phyloP scores from a whole-genome alignment of 2,797 vertebrate species.

The Gymnothorax reevesii region DNA sequence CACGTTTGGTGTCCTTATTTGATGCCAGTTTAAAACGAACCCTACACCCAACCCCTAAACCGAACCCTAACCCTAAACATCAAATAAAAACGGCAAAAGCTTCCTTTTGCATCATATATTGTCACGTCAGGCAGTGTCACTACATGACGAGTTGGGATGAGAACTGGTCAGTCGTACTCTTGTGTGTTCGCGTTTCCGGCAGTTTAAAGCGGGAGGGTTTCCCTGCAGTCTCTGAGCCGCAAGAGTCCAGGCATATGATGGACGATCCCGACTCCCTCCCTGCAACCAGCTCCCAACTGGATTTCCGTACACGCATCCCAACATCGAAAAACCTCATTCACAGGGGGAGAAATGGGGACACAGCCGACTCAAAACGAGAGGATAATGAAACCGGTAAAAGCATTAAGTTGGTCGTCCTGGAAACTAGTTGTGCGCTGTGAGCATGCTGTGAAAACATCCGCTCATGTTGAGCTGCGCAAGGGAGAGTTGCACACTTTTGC shows the following conservation, averaged over 20 bases:
- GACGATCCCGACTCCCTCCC: background rate
- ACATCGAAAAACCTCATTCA: background rate
- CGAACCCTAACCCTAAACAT: too few relatives aligned
- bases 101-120: too few relatives aligned
- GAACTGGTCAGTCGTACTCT: background rate
- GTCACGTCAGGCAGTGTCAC: too few relatives aligned
- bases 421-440: constrained; percentile 12
- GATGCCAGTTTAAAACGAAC: too few relatives aligned
- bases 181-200: background rate
- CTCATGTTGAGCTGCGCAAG: constrained; percentile 1
- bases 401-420: constrained; percentile 28
- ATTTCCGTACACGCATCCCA: constrained; percentile 1
- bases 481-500: background rate
- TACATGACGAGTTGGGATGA: too few relatives aligned
- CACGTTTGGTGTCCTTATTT: too few relatives aligned
- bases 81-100: too few relatives aligned
- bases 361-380: background rate
- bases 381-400: background rate
- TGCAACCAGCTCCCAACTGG: background rate
- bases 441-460: constrained; percentile 29
- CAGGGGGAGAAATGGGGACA: background rate
- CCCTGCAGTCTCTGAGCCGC: background rate
- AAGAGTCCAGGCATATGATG: constrained; percentile 12
- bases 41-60: too few relatives aligned
- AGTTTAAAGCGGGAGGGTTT: background rate